Evolutionary conservation across 2,113 vertebrate genomes (phyloP).

Genomic region (Picathartes gymnocephalus): DNA sequence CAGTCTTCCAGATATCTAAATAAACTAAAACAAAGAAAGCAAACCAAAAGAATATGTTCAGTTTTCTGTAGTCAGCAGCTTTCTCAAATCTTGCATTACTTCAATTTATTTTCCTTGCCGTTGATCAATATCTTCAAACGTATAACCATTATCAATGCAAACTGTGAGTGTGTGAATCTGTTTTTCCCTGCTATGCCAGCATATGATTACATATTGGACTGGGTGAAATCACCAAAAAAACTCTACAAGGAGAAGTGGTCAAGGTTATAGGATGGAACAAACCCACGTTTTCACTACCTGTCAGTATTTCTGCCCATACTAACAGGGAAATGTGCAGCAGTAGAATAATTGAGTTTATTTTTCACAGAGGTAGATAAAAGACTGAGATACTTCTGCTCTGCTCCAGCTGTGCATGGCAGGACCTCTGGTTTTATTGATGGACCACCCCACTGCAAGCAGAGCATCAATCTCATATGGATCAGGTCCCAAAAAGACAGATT

Average conservation of each 20-base stretch:
- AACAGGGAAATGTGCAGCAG: neutral
- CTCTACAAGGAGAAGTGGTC: neutral
- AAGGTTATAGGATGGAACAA: neutral
- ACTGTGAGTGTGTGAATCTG: neutral
- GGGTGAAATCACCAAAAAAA: constrained; percentile 18
- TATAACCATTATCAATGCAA: constrained; percentile 41
- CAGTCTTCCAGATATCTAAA: neutral
- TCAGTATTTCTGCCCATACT: neutral
- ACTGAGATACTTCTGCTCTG: neutral
- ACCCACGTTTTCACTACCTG: neutral
- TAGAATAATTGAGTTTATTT: neutral
- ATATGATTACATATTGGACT: constrained; percentile 30
- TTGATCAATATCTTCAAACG: constrained; percentile 37
- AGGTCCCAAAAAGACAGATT: neutral
- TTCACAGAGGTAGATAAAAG: neutral
- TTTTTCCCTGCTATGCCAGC: constrained; percentile 9
- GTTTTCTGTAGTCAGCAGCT: constrained; percentile 41
- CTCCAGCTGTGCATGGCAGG: neutral
- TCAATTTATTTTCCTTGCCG: constrained; percentile 44
- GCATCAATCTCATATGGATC: neutral
- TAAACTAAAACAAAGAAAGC: constrained; percentile 13
- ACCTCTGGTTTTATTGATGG: neutral
- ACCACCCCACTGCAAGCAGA: neutral
- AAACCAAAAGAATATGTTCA: neutral
- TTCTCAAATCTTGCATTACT: constrained; percentile 29